A percentile compares a stretch with the other conserved stretches of the same genome.
Conservation (phyloP, 53 echinoderm and acorn worm species). For the Holothuria leucospilota region DNA sequence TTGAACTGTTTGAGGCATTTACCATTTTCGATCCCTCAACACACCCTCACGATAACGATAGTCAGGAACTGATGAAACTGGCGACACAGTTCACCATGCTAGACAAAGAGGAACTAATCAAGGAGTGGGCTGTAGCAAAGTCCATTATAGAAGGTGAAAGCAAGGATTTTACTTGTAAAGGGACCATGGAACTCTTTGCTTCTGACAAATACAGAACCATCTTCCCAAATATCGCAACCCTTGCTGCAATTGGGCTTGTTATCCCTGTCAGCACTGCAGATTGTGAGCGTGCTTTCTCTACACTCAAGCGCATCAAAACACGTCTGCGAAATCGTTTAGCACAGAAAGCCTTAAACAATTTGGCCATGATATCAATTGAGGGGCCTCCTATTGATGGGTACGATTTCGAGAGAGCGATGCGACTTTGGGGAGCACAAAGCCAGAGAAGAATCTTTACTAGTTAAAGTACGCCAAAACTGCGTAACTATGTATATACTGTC, state of each 20-base stretch:
- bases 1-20: slow-evolving; percentile 24
- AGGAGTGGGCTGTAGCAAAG: slow-evolving; percentile 4
- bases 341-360: slow-evolving; percentile 4
- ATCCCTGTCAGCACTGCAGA: slow-evolving; percentile 9
- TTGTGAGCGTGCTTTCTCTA: slow-evolving; percentile 8
- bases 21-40: neutral
- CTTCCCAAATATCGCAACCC: neutral
- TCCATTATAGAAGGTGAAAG: neutral
- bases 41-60: neutral
- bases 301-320: slow-evolving; percentile 11
- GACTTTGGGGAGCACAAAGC: slow-evolving; percentile 12
- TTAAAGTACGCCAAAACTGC: too few relatives aligned
- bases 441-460: slow-evolving; percentile 13
- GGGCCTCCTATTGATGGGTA: slow-evolving; percentile 12
- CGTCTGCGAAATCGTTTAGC: neutral
- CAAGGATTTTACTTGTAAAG: slow-evolving; percentile 7
- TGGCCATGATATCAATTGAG: neutral
- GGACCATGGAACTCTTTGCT: neutral
- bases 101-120: neutral
- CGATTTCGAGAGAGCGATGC: slow-evolving; percentile 16
- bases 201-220: neutral
- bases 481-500: too few relatives aligned
- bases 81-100: neutral
- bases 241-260: slow-evolving; percentile 32
- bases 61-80: neutral